These are phyloP conservation scores for Leptonema lineaticorne DNA, from an alignment of 1,140 invertebrate genomes.

Conservation along the genomic window DNA sequence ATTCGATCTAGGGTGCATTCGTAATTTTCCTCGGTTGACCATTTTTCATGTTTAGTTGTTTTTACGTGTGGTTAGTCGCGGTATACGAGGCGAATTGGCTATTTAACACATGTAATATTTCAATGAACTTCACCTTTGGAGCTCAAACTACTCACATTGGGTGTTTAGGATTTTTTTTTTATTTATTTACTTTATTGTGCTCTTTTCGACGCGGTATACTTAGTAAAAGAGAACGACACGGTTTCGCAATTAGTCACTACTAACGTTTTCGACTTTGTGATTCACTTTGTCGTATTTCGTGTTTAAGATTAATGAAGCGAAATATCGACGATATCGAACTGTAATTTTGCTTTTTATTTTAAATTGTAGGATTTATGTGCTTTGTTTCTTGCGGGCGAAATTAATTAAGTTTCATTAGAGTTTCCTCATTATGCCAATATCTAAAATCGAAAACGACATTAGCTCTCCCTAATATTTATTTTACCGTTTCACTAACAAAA, in stretches of 20 bases:
- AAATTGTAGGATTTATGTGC: too few species aligned
- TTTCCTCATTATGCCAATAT: too few species aligned
- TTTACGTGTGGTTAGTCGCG: not conserved
- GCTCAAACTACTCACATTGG: not conserved
- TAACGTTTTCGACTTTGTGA: not conserved
- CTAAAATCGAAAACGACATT: too few species aligned
- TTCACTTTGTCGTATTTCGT: not conserved
- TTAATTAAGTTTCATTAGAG: too few species aligned
- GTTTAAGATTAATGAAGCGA: conserved; percentile 7
- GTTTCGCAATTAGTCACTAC: conserved; percentile 13
- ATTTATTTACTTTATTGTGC: not conserved
- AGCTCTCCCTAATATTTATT: too few species aligned
- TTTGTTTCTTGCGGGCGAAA: too few species aligned
- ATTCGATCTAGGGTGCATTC: too few species aligned
- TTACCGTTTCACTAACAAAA: too few species aligned
- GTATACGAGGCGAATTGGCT: not conserved
- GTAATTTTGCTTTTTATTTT: too few species aligned
- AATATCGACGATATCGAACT: not conserved
- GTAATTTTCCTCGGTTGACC: not conserved
- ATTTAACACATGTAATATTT: not conserved
- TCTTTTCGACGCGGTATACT: not conserved
- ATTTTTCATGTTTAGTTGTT: not conserved
- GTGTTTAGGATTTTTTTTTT: not conserved
- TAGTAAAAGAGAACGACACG: not conserved
- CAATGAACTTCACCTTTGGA: not conserved